phyloP scores from a whole-genome alignment of 2,113 vertebrate genomes.

The Echinops telfairi region DNA sequence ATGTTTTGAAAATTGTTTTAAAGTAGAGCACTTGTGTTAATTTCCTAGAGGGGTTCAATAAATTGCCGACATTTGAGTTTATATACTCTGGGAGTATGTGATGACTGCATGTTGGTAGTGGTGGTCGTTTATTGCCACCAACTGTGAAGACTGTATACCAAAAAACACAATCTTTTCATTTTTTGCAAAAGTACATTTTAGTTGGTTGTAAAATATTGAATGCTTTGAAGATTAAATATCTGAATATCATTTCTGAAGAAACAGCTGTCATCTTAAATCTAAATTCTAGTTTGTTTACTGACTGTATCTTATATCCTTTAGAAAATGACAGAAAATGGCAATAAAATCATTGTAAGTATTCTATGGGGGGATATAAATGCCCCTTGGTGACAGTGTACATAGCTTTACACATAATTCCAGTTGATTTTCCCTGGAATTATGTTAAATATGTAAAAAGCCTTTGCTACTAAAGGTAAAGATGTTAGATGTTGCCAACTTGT shows the following conservation, averaged over 20 bases:
- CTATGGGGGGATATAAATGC: slow-evolving; percentile 92
- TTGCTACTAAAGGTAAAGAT: slow-evolving; percentile 89
- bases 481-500: slow-evolving; percentile 88
- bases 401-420: slow-evolving; percentile 93
- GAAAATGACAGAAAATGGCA: slow-evolving; percentile 94
- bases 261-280: slow-evolving; percentile 93
- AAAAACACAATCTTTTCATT: slow-evolving; percentile 64
- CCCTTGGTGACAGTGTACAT: slow-evolving; percentile 92
- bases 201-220: slow-evolving; percentile 86
- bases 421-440: slow-evolving; percentile 92
- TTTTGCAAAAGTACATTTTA: slow-evolving; percentile 80
- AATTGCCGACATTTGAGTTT: not conserved
- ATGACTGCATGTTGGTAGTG: fast-evolving
- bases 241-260: slow-evolving; percentile 90
- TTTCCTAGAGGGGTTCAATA: not conserved
- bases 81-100: not conserved
- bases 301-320: slow-evolving; percentile 90
- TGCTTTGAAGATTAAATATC: slow-evolving; percentile 88
- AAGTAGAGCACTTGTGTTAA: not conserved
- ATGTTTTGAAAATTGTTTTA: not conserved
- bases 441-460: slow-evolving; percentile 95
- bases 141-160: slow-evolving; percentile 75
- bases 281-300: slow-evolving; percentile 92
- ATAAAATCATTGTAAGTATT: slow-evolving; percentile 95
- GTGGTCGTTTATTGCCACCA: slow-evolving; percentile 50